phyloP scores from a whole-genome alignment of 2,888 invertebrate genomes.

The Cataglyphis altisquamis region DNA sequence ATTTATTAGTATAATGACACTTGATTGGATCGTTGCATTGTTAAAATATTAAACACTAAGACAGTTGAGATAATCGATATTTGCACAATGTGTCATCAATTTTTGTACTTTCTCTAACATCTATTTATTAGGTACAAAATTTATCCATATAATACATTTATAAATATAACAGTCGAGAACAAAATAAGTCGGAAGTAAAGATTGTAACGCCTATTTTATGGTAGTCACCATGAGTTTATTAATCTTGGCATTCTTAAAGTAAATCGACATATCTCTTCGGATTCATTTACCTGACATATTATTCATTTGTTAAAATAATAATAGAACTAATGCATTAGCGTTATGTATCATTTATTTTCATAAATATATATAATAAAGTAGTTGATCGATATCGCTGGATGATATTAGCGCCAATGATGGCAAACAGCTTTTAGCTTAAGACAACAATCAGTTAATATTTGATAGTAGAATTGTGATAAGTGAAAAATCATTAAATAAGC shows the following conservation, averaged over 20 bases:
- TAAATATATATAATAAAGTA: background rate
- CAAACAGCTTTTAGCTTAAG: background rate
- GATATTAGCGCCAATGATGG: background rate
- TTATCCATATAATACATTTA: background rate
- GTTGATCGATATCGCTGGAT: background rate
- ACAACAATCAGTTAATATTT: background rate
- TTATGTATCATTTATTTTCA: conserved; percentile 14
- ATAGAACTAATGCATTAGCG: background rate
- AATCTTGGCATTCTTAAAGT: too few relatives aligned
- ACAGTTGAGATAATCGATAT: background rate
- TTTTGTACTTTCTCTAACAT: background rate
- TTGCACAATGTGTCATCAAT: background rate
- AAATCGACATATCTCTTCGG: background rate
- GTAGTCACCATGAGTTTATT: too few relatives aligned
- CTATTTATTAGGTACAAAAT: background rate
- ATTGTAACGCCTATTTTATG: background rate
- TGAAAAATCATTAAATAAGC: background rate
- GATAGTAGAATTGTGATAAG: background rate
- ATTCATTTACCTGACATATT: background rate
- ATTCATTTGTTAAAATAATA: background rate
- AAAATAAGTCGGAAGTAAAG: background rate
- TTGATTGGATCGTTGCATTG: conserved; percentile 38
- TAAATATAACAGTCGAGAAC: background rate
- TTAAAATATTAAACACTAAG: conserved; percentile 24
- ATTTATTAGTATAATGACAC: conserved; percentile 18